Evolutionary conservation across 92 coral and sea anemone genomes (phyloP), one percentile per base, ranked within the genome.

Genomic region (Porites divaricata): DNA sequence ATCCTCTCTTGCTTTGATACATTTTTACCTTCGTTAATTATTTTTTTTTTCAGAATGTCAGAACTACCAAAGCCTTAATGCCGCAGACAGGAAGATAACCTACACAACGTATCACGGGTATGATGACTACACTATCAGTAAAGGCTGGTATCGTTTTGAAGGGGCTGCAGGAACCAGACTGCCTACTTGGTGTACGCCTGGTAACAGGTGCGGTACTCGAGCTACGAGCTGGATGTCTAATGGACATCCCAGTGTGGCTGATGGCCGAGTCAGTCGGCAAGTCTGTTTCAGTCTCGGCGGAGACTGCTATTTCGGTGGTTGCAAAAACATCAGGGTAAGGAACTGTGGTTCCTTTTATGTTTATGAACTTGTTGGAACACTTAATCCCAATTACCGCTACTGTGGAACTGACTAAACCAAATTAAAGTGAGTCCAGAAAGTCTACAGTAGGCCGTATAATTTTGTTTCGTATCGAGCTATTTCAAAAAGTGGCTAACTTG

Each of bases 111-210:
- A 0, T 0, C 41, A 2, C 41, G 41, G 41, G 41, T 28, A 2
- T 28, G 2, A 5, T 28, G 41, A 5, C 35, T 62, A 70, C 19
- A 0, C 20, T 8, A 1, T 53, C 25, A 63, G 14, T 54, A 1
- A 35, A 4, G 78, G 64, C 11, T 74, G 78, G 78, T 74, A 15
- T 54, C 78, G 78, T 12, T 74, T 74, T n/a, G 35, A 74, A 22
- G 78, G 63, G n/a, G 78, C n/a, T 16, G 75, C 75, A 16, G 57
- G 75, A 1, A 48, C 75, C 10, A 45, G 16, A 14, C 41, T 70
- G 78, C 13, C 22, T 14, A 74, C 78, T 9, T 22, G 64, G 0
- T 74, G 78, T 16, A 63, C 78, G 8, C 3, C 41, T 5, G 8
- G 0, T 16, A 0, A 23, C 8, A 12, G 1, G 41, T 74, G 78